phyloP scores from a whole-genome alignment of 64 coral and sea anemone genomes.

The Cladopsammia gracilis region DNA sequence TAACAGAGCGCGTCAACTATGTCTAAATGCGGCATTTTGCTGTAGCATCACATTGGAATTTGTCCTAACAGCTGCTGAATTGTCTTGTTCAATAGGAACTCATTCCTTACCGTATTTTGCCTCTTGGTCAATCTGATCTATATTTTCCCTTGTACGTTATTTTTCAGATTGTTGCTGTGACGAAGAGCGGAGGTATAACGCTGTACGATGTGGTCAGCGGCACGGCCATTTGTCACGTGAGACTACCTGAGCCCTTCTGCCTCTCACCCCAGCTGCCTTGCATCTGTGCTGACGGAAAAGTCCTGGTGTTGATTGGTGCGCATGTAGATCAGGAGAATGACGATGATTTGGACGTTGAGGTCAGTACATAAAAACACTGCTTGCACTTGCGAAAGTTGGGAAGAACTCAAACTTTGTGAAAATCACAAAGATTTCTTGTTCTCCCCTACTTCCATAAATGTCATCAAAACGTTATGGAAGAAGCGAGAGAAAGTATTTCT shows the following conservation, averaged over 20 bases:
- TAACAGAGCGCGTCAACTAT: no score
- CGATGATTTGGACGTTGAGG: background rate
- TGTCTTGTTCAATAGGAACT: no score
- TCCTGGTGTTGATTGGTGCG: slow-evolving; percentile 58
- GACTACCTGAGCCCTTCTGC: slow-evolving; percentile 36
- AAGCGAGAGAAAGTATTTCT: no score
- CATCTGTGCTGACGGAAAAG: slow-evolving; percentile 43
- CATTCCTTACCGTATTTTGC: background rate
- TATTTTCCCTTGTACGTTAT: background rate
- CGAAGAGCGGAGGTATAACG: slow-evolving; percentile 38
- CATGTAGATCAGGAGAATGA: background rate
- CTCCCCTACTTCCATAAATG: no score
- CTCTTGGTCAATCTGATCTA: background rate
- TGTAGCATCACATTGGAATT: no score
- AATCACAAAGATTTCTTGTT: no score
- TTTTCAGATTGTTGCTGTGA: slow-evolving; percentile 44
- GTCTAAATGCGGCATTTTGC: no score
- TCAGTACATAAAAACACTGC: background rate
- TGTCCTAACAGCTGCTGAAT: no score
- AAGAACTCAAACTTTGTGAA: no score
- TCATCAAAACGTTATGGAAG: no score
- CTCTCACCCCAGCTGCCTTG: slow-evolving; percentile 40
- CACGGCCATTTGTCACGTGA: slow-evolving; percentile 61
- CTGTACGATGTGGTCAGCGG: slow-evolving; percentile 28
- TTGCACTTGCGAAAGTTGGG: background rate